Base-by-base conservation (phyloP, 1,140 invertebrate species). In the Periplaneta americana region DNA sequence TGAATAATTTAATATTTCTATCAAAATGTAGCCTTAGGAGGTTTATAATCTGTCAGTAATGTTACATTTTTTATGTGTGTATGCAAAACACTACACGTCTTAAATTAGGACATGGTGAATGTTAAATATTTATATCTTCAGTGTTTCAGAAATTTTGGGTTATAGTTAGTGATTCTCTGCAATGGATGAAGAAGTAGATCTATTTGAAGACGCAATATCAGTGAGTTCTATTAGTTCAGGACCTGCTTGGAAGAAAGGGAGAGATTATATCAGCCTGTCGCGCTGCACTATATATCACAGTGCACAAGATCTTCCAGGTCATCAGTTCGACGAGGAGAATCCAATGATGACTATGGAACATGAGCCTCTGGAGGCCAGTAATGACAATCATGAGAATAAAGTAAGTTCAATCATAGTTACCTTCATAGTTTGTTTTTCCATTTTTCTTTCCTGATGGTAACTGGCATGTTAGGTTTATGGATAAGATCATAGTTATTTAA, bases 301-400 rank as follows among this genome's bases (percentile, higher is more conserved):
- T 75, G 37, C 78, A 35, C 48, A 83, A 82, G 82, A 35, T 82
- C 81, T 84, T 32, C 34, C 28, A 34, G 83, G 82, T n/a, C 22
- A 28, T 9, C 22, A 28, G 28, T n/a, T 22, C 39, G 76, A 80
- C 4, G 39, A 81, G 15, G 57, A 17, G 4, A 79, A 82, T 6
- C 37, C 32, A 15, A 34, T 81, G 15, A 32, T 34, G 15, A 76
- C 48, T 66, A 28, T n/a, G 28, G 28, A 8, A 11, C 48, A 66
- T 66, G 2, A 66, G 4, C 22, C 48, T n/a, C 22, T 28, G 0
- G 22, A 28, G 28, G 22, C 48, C n/a, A 28, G 1, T 66, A 66
- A n/a, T 66, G 22, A 11, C 22, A 66, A 8, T 66, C 22, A 66
- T 66, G 48, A 66, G 28, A 66, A 66, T n/a, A n/a, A 28, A 13